Conservation (phyloP, 2,888 invertebrate species). For the Seira sanloemensis region DNA sequence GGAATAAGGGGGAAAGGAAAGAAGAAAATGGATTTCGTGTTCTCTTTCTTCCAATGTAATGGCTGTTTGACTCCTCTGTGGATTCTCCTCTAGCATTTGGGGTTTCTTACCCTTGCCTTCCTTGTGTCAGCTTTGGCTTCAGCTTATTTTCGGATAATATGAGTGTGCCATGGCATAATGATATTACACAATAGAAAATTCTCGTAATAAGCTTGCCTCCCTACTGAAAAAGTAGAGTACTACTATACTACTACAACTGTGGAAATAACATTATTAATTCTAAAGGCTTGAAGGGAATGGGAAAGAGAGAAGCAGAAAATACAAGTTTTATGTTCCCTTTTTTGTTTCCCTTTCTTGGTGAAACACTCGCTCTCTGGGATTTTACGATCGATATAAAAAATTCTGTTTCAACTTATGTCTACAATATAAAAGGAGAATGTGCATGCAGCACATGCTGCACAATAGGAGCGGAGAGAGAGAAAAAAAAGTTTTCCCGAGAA, state of each 20-base stretch:
- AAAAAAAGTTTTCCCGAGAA: not conserved
- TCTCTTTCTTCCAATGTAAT: not conserved
- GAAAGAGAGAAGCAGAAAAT: not conserved
- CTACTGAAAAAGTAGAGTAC: not conserved
- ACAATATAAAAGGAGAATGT: not conserved
- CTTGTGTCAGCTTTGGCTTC: not conserved
- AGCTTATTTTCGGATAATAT: conserved; percentile 5
- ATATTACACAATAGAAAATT: conserved; percentile 26
- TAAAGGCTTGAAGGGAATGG: not conserved
- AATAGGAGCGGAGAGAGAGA: not conserved
- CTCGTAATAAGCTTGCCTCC: not conserved
- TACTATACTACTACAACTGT: too few relatives aligned
- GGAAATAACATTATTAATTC: not conserved
- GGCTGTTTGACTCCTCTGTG: conserved; percentile 13
- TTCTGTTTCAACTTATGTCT: not conserved
- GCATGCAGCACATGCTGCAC: conserved; percentile 14
- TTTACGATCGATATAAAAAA: conserved; percentile 57
- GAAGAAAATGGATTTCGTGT: conserved; percentile 20
- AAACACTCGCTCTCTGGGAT: conserved; percentile 22
- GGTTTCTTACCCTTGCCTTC: conserved; percentile 49
- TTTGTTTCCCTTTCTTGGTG: not conserved
- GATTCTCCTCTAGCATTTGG: not conserved
- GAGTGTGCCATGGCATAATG: conserved; percentile 15
- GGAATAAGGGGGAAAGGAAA: too few relatives aligned
- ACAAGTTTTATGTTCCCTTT: not conserved